A percentile compares a stretch with the other conserved stretches of the same genome.
These are phyloP conservation scores for Acronicta psi DNA, from an alignment of 2,888 invertebrate species.

Conservation along the genomic window DNA sequence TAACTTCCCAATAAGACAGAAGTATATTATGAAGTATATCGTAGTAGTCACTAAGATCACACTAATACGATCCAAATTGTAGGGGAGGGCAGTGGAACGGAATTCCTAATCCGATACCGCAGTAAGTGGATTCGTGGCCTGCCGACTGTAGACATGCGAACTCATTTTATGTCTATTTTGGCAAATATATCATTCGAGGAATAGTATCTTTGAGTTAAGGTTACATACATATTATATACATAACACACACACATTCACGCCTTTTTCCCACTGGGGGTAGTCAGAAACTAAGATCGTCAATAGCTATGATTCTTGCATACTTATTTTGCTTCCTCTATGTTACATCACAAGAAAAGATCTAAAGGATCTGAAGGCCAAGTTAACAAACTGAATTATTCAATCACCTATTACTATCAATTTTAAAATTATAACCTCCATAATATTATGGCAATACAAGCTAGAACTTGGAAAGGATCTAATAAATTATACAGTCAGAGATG, in stretches of 20 bases:
- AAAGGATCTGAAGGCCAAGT: no score
- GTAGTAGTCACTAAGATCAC: conserved; percentile 43
- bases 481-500: conserved; percentile 22
- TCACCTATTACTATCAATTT: background rate
- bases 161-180: conserved; percentile 20
- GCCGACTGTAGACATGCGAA: conserved; percentile 51
- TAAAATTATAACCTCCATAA: no score
- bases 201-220: background rate
- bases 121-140: conserved; percentile 57
- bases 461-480: conserved; percentile 18
- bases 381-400: background rate
- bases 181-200: conserved; percentile 4
- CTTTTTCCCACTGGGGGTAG: no score
- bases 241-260: no score
- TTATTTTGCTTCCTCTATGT: no score
- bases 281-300: no score
- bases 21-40: conserved; percentile 6
- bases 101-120: conserved; percentile 52
- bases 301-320: no score
- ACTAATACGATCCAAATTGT: conserved; percentile 43
- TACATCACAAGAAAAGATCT: no score
- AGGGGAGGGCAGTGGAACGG: conserved; percentile 44
- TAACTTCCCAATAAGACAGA: conserved; percentile 25
- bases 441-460: background rate
- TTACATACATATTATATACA: no score